These are phyloP conservation scores for Ceyx margarethae DNA, from an alignment of 2,113 vertebrate genomes.

Conservation along the genomic window DNA sequence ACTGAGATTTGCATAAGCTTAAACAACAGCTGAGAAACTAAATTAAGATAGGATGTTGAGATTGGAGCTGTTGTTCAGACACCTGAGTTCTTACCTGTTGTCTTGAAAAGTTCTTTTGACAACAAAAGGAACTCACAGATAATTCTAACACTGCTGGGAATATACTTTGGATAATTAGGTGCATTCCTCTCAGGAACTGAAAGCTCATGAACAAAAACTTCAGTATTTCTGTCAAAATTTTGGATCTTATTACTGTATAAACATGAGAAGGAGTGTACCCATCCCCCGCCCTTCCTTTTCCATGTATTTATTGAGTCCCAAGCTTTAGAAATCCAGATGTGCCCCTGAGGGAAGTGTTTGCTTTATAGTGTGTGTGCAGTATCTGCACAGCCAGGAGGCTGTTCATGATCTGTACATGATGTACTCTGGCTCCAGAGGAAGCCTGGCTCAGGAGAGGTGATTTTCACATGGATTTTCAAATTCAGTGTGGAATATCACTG, in stretches of 20 bases:
- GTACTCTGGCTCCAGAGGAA: neutral
- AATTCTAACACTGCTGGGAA: neutral
- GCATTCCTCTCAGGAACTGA: neutral
- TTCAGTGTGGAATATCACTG: neutral
- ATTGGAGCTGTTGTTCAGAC: neutral
- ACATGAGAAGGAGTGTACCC: neutral
- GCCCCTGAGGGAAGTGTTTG: neutral
- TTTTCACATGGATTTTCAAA: neutral
- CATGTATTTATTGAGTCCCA: neutral
- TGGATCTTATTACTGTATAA: neutral
- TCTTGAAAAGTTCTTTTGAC: neutral
- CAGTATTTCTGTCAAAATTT: neutral
- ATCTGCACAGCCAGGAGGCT: neutral
- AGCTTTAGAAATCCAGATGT: slow-evolving; percentile 18
- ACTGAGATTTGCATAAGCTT: neutral
- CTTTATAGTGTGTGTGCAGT: neutral
- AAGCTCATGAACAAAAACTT: neutral
- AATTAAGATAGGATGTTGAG: neutral
- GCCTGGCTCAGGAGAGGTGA: neutral
- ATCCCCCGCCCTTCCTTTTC: neutral
- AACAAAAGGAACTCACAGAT: neutral
- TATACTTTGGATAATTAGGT: neutral
- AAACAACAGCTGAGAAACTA: neutral
- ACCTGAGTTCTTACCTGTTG: neutral
- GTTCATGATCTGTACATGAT: accelerated